Evolutionary conservation across 1,140 invertebrate species (phyloP).

Genomic region (Lycorma delicatula): DNA sequence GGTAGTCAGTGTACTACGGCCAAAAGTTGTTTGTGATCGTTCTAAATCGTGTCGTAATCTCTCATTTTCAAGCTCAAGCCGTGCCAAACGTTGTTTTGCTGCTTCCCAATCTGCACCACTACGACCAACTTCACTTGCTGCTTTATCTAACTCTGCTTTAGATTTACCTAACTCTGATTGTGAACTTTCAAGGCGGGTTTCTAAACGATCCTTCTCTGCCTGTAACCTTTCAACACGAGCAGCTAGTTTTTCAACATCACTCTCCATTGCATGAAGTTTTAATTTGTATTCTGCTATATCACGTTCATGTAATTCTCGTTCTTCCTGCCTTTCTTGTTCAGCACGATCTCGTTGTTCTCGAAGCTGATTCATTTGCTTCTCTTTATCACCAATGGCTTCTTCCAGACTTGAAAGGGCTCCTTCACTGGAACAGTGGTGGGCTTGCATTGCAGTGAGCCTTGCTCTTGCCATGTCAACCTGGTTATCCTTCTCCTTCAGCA

Average conservation of each 20-base stretch:
- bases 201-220: conserved; percentile 81
- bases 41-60: conserved; percentile 76
- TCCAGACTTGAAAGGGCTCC: conserved; percentile 86
- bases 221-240: conserved; percentile 75
- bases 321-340: conserved; percentile 94
- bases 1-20: conserved; percentile 46
- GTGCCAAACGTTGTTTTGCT: conserved; percentile 72
- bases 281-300: conserved; percentile 93
- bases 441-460: conserved; percentile 80
- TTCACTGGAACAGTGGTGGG: conserved; percentile 85
- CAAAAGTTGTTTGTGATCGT: conserved; percentile 69
- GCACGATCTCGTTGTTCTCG: conserved; percentile 86
- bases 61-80: conserved; percentile 84
- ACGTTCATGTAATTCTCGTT: conserved; percentile 85
- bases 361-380: conserved; percentile 89
- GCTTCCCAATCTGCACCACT: conserved; percentile 83
- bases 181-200: conserved; percentile 82
- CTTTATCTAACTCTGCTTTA: conserved; percentile 86
- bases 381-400: conserved; percentile 93
- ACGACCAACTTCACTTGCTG: conserved; percentile 77
- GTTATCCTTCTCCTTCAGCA: conserved; percentile 96
- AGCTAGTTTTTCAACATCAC: conserved; percentile 59
- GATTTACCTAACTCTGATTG: conserved; percentile 89
- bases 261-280: conserved; percentile 82
- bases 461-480: conserved; percentile 92